These are phyloP conservation scores for Microplitis demolitor DNA, from an alignment of 1,140 invertebrate genomes.

Conservation along the genomic window DNA sequence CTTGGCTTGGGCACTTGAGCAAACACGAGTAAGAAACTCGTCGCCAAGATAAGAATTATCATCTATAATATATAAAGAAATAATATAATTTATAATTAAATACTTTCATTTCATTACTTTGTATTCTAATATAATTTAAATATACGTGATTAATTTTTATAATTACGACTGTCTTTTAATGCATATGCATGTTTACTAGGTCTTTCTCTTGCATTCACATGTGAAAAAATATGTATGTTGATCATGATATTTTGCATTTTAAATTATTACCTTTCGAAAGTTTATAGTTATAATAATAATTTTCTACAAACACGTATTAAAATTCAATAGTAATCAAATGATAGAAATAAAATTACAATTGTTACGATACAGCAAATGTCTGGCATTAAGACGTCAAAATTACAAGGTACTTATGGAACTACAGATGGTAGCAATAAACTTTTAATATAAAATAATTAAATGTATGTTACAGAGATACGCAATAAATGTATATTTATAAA, in stretches of 20 bases:
- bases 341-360: slow-evolving; percentile 8
- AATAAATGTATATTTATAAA: background rate
- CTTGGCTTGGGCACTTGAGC: slow-evolving; percentile 56
- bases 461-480: background rate
- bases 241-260: slow-evolving; percentile 18
- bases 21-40: slow-evolving; percentile 8
- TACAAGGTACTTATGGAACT: background rate
- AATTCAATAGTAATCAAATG: background rate
- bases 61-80: slow-evolving; percentile 38
- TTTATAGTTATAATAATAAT: background rate
- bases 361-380: background rate
- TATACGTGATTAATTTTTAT: slow-evolving; percentile 6
- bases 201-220: slow-evolving; percentile 11
- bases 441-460: slow-evolving; percentile 3
- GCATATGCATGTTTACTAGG: slow-evolving; percentile 15
- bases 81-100: background rate
- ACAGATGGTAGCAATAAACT: slow-evolving; percentile 6
- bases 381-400: slow-evolving; percentile 9
- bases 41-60: slow-evolving; percentile 20
- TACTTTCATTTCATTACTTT: slow-evolving; percentile 12
- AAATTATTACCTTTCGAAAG: slow-evolving; percentile 8
- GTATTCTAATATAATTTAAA: slow-evolving; percentile 9
- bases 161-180: slow-evolving; percentile 19
- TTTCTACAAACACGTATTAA: slow-evolving; percentile 6
- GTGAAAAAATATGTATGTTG: background rate